Evolutionary conservation across 2,113 vertebrate species (phyloP).

Genomic region (Lagopus muta): DNA sequence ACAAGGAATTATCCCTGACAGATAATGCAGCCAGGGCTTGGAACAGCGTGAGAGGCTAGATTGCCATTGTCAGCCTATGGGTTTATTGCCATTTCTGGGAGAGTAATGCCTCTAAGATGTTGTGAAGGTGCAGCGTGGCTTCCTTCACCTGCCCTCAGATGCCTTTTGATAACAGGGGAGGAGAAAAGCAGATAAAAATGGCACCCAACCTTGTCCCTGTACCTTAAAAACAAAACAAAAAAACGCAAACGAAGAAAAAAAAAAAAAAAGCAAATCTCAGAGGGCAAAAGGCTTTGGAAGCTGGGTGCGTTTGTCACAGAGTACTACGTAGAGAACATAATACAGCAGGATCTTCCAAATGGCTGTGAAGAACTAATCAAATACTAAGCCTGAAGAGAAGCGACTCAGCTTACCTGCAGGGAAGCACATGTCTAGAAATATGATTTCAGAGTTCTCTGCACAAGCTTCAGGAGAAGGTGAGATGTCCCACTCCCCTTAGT

Average conservation of each 20-base stretch:
- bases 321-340: neutral
- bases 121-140: neutral
- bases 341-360: neutral
- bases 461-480: neutral
- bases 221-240: neutral
- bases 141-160: neutral
- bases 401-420: neutral
- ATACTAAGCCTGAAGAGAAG: neutral
- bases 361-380: neutral
- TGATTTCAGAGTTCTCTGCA: neutral
- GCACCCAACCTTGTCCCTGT: neutral
- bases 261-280: neutral
- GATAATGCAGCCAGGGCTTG: neutral
- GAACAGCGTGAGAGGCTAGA: neutral
- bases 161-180: neutral
- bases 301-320: neutral
- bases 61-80: neutral
- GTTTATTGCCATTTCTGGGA: neutral
- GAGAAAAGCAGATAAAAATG: neutral
- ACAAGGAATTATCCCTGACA: conserved; percentile 60
- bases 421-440: neutral
- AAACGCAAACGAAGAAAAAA: neutral
- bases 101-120: neutral
- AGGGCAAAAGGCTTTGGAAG: neutral
- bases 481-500: rapidly evolving